These are phyloP conservation scores for Polymixis flavicincta DNA, from an alignment of 2,888 invertebrate species.

Conservation along the genomic window DNA sequence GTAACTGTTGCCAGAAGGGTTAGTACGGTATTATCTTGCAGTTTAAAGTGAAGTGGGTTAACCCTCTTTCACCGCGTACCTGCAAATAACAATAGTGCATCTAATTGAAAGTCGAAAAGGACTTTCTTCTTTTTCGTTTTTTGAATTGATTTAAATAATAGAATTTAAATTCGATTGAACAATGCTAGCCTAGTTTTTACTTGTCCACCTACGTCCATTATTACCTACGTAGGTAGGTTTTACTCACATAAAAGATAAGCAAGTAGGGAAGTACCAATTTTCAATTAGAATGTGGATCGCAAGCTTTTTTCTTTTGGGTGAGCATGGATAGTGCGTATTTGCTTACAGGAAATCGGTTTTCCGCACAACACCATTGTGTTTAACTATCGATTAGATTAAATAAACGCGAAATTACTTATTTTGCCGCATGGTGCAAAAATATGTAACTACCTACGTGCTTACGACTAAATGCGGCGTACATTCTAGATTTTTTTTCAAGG, in stretches of 20 bases:
- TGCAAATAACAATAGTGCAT: slow-evolving; percentile 38
- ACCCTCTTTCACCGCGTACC: slow-evolving; percentile 26
- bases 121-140: slow-evolving; percentile 40
- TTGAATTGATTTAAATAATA: no score
- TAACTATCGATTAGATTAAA: slow-evolving; percentile 17
- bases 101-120: slow-evolving; percentile 59
- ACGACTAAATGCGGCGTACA: no score
- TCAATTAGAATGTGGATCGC: background rate
- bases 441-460: background rate
- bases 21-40: slow-evolving; percentile 16
- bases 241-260: background rate
- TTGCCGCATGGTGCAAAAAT: slow-evolving; percentile 17
- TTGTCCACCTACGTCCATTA: no score
- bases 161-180: slow-evolving; percentile 5
- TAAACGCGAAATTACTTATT: slow-evolving; percentile 9
- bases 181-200: no score
- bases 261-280: slow-evolving; percentile 1
- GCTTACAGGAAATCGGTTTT: slow-evolving; percentile 24
- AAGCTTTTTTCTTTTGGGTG: slow-evolving; percentile 1
- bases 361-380: slow-evolving; percentile 11
- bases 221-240: background rate
- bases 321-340: background rate
- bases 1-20: background rate
- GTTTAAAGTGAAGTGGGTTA: slow-evolving; percentile 36
- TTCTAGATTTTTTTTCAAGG: background rate